These are phyloP conservation scores for Alloscopus bannaensis DNA, from an alignment of 2,888 invertebrate species.

Conservation along the genomic window DNA sequence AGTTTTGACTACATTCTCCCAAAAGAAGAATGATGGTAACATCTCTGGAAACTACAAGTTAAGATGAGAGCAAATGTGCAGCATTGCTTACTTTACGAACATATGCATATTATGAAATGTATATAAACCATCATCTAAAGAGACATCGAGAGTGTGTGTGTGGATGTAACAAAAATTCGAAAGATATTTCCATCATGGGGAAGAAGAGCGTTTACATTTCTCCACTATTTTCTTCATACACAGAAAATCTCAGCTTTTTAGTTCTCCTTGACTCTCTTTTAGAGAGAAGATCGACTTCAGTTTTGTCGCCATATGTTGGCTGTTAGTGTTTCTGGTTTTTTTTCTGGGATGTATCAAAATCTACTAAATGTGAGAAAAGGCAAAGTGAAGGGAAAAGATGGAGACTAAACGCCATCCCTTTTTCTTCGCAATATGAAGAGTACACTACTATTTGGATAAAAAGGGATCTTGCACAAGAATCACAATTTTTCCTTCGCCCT, in stretches of 20 bases:
- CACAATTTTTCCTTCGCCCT: too few relatives aligned
- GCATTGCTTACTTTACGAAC: background rate
- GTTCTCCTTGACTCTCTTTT: constrained; percentile 8
- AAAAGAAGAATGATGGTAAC: constrained; percentile 20
- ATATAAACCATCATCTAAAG: constrained; percentile 52
- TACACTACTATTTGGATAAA: too few relatives aligned
- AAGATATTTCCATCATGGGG: constrained; percentile 11
- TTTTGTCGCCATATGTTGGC: constrained; percentile 70
- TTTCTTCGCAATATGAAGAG: background rate
- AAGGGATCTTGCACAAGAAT: too few relatives aligned
- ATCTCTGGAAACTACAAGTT: background rate
- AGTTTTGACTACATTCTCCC: background rate
- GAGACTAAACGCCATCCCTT: constrained; percentile 56
- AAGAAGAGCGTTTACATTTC: constrained; percentile 15
- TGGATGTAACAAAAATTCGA: constrained; percentile 25
- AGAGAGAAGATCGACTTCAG: constrained; percentile 61
- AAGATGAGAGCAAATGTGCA: constrained; percentile 32
- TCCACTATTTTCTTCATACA: constrained; percentile 26
- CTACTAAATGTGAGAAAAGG: constrained; percentile 53
- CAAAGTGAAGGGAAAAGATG: constrained; percentile 55
- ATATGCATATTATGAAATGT: constrained; percentile 43
- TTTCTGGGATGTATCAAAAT: constrained; percentile 57
- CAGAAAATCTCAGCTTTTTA: constrained; percentile 30
- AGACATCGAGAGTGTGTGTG: constrained; percentile 53
- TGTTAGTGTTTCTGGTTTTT: constrained; percentile 65